Conservation (phyloP, 35 echinoderm and acorn worm species). For the Eucidaris tribuloides region DNA sequence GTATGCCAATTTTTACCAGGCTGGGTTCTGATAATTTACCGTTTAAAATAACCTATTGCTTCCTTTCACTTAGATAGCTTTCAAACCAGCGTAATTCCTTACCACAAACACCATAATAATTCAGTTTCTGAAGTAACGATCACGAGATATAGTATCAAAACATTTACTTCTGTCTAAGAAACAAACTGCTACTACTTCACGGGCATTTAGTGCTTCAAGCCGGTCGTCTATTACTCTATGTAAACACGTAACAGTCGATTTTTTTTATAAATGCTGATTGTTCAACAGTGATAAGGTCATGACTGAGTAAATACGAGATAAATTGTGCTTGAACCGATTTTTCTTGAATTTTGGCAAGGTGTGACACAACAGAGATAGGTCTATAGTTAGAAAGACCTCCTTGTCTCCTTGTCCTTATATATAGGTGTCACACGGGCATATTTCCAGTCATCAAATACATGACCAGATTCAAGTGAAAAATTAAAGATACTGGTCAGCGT, state of each 20-base stretch:
- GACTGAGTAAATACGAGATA: background rate
- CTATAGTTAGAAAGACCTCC: background rate
- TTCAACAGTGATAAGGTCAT: conserved; percentile 20
- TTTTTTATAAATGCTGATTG: conserved; percentile 22
- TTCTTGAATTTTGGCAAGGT: conserved; percentile 26
- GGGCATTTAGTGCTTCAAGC: background rate
- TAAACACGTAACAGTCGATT: background rate
- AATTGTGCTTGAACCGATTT: conserved; percentile 9
- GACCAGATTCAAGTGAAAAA: background rate
- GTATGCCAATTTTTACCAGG: background rate
- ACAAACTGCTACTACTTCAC: background rate
- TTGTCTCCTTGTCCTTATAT: conserved; percentile 36
- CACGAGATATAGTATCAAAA: conserved; percentile 9
- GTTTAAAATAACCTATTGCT: background rate
- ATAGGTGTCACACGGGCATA: conserved; percentile 18
- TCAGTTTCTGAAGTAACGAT: background rate
- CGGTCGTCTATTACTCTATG: background rate
- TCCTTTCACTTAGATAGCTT: background rate
- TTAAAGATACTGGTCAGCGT: background rate
- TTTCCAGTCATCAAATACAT: conserved; percentile 29
- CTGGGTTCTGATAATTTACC: background rate
- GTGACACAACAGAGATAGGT: conserved; percentile 30
- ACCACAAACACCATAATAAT: too few species aligned
- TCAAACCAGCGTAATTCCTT: too few species aligned
- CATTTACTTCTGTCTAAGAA: conserved; percentile 7